Base-by-base conservation (phyloP, 1,140 invertebrate genomes). In the Ridgeia piscesae region DNA sequence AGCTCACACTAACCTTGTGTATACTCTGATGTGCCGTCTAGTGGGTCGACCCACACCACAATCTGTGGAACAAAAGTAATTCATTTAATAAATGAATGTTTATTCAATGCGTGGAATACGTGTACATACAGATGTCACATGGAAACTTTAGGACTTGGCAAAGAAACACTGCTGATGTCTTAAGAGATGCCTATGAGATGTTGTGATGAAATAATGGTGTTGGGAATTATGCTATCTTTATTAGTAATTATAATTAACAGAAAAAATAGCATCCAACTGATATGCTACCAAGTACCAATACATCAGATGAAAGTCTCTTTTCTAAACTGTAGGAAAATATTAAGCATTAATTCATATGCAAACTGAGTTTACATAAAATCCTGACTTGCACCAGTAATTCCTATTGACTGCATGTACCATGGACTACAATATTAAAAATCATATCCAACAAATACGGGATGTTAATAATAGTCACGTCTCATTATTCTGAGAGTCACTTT, bases 11-110 rank as follows among this genome's bases (percentile, higher is more conserved):
- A 96, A 97, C 97, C 98, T 97, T 98, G 97, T 92, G 98, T 98
- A 95, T 98, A 99, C 96, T 99, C 98, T 42, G 97, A 97, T 89
- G 98, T 99, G 93, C 99, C 99, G 97, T 99, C 99, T 2, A 99
- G 96, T 11, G 99, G 99, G 97, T 99, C 99, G 9, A 99, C 98
- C 99, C 99, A 99, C 90, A 99, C 97, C 35, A 99, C 98, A 94
- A 97, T 94, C 97, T 97, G 93, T 33, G 96, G 95, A 92, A 6
- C 27, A 77, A 77, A 77, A 77, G 11, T 77, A 77, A 77, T 21
- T 21, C 11, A 77, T 27, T 93, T 92, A 93, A 93, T 88, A 89
- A 91, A 93, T 58, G 92, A 92, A 91, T 58, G 88, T 92, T 21
- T 31, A 34, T n/a, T 35, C 14, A 34, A 17, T 34, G 14, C 14